Base-by-base conservation (phyloP, 2,113 vertebrate species). In the Monarcha castaneiventris region DNA sequence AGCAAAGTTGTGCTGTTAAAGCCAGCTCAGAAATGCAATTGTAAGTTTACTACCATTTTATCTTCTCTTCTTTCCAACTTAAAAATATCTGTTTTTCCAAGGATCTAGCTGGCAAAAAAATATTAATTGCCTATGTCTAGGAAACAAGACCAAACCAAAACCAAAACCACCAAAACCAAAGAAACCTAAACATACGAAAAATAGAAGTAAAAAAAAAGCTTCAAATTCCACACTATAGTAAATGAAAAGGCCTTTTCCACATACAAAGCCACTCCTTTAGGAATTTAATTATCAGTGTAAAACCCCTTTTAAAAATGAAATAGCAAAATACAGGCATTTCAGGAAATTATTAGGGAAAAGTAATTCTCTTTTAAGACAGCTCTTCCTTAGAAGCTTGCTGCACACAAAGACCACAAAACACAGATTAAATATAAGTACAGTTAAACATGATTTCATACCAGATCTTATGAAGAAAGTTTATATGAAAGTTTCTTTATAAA, bases 1-100 rank as follows among this genome's bases (percentile, higher is more conserved):
- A 93, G 18, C 6, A 61, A 95, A 91, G 73, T 82, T 96, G 94
- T 93, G 84, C 51, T 80, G 59, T 32, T 84, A 62, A 82, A 90
- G 35, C 16, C 77, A 46, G 62, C 55, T 54, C 35, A 90, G 55
- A 83, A 90, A 77, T 72, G 17, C 6, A 72, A 23, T 69, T 43
- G 14, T 27, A 66, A 48, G 7, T 16, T 77, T 84, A 33, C 5
- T 59, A 68, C 3, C 2, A 58, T 39, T 72, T 84, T 58, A 1
- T 55, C 11, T 85, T 43, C 1, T 48, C 6, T 62, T 44, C 16
- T 75, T 66, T 7, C 11, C 13, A 61, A 16, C 20, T 13, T 63
- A 33, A 77, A 88, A 80, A 72, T 4, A 46, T 21, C 16, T 46
- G 1, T 56, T 73, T 29, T 8, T 68, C 17, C 56, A 90, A 61